phyloP scores from a whole-genome alignment of 2,113 vertebrate genomes.

The Machaerirhynchus nigripectus region DNA sequence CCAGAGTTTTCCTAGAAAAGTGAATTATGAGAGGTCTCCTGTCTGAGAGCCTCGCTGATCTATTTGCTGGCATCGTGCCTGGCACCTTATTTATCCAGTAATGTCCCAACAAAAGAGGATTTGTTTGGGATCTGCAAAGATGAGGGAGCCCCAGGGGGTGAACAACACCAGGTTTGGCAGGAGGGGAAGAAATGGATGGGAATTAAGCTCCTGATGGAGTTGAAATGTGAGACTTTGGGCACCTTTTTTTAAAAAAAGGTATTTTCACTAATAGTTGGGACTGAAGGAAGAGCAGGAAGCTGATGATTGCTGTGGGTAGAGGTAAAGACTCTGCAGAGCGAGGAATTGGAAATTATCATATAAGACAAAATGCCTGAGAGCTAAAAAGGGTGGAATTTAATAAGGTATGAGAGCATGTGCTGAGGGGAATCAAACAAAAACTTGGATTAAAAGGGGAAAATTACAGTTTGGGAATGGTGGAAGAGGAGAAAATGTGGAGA shows the following conservation, averaged over 20 bases:
- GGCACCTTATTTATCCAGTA: background rate
- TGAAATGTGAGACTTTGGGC: background rate
- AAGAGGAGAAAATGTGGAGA: background rate
- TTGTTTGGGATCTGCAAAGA: background rate
- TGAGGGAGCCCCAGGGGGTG: background rate
- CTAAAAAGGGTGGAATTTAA: background rate
- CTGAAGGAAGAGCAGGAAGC: background rate
- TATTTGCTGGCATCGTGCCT: background rate
- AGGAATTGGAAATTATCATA: background rate
- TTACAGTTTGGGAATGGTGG: background rate
- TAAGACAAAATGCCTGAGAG: background rate
- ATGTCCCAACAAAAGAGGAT: background rate
- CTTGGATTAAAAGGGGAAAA: background rate
- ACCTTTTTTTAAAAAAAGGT: background rate
- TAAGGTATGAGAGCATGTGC: background rate
- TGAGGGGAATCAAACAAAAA: background rate
- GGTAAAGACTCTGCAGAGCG: background rate
- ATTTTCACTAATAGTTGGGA: background rate
- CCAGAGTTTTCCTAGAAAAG: background rate
- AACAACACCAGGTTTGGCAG: background rate
- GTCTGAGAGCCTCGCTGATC: background rate
- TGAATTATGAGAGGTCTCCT: background rate
- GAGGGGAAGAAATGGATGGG: background rate
- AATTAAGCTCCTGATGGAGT: background rate
- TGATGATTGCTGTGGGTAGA: background rate